phyloP scores from a whole-genome alignment of 1,140 invertebrate species.

The Trichogramma pretiosum region DNA sequence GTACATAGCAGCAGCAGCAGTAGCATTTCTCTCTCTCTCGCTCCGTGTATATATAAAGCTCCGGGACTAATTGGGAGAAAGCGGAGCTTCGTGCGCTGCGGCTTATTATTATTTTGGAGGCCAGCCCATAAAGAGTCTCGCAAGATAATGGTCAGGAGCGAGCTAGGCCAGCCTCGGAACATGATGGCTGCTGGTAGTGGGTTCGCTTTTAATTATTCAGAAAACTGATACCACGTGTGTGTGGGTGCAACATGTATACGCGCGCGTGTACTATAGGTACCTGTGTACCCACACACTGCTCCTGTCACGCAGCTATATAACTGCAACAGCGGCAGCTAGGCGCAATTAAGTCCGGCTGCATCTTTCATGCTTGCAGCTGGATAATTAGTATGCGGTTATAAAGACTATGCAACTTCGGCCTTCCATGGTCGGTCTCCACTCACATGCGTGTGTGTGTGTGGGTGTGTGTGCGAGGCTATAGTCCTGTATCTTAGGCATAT shows the following conservation, averaged over 20 bases:
- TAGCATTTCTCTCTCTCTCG: too few species aligned
- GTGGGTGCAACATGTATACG: not conserved
- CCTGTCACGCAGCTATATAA: conserved; percentile 2
- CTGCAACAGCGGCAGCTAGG: conserved; percentile 1
- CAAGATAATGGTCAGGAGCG: not conserved
- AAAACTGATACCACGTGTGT: conserved; percentile 4
- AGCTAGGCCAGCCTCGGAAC: too few species aligned
- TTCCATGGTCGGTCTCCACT: not conserved
- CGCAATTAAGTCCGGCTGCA: conserved; percentile 29
- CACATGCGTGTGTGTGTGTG: conserved; percentile 2
- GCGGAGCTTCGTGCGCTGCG: too few species aligned
- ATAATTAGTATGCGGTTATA: conserved; percentile 27
- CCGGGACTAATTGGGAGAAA: too few species aligned
- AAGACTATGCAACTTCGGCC: conserved; percentile 16
- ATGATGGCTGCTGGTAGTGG: too few species aligned
- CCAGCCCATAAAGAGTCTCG: not conserved
- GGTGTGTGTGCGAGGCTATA: too few species aligned
- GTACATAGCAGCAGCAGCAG: too few species aligned
- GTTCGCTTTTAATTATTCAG: conserved; percentile 7
- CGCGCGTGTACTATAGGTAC: not conserved
- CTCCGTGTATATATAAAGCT: too few species aligned
- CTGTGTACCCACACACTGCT: conserved; percentile 14
- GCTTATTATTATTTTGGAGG: too few species aligned
- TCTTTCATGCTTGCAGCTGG: conserved; percentile 24
- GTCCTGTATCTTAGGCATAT: not conserved